phyloP scores from a whole-genome alignment of 2,113 vertebrate genomes.

The Nanger granti region DNA sequence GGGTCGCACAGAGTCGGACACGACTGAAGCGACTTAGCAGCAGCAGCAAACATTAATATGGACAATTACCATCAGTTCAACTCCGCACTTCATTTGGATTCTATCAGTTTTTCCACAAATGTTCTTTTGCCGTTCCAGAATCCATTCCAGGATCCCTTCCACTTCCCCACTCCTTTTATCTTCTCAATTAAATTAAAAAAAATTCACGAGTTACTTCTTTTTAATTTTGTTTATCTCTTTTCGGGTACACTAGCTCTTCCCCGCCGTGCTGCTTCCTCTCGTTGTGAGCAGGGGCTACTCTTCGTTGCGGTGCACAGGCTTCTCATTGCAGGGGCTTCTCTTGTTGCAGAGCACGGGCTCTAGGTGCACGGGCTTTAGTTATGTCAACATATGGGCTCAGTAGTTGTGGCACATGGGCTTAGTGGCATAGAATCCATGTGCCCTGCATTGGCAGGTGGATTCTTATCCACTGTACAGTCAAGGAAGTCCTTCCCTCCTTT shows the following conservation, averaged over 20 bases:
- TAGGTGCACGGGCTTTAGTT: background rate
- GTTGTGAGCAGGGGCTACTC: background rate
- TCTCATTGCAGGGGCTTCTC: background rate
- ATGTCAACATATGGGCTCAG: background rate
- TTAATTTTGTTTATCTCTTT: too few relatives aligned
- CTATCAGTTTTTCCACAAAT: background rate
- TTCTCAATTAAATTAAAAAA: background rate
- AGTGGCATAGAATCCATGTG: background rate
- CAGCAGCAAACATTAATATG: background rate
- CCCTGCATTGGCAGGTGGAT: background rate
- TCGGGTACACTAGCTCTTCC: background rate
- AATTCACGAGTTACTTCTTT: rapidly evolving
- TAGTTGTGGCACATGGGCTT: background rate
- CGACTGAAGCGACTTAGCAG: too few relatives aligned
- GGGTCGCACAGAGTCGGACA: too few relatives aligned
- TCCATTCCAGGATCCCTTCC: background rate
- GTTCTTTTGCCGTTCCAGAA: background rate
- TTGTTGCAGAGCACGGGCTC: background rate
- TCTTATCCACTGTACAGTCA: background rate
- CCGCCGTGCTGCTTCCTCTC: rapidly evolving
- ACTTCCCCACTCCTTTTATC: background rate
- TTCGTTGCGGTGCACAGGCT: rapidly evolving
- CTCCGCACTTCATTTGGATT: background rate
- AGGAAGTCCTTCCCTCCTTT: background rate
- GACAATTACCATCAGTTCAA: background rate